Evolutionary conservation across 1,140 invertebrate genomes (phyloP).

Genomic region (Drosophila truncata): DNA sequence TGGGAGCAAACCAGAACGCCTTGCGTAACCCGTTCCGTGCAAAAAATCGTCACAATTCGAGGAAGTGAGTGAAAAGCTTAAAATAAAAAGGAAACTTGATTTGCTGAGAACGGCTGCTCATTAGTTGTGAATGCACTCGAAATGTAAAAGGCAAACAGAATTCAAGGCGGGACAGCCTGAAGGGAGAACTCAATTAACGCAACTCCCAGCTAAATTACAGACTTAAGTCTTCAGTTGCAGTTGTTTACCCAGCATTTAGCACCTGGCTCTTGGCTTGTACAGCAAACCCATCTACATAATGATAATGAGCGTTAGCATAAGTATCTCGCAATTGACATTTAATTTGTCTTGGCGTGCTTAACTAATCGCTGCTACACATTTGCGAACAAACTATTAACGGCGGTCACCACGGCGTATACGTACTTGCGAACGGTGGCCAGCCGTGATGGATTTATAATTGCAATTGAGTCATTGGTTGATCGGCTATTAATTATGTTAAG

Average conservation of each 20-base stretch:
- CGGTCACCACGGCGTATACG: constrained; percentile 37
- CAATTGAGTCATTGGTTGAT: constrained; percentile 50
- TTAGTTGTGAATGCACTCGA: constrained; percentile 45
- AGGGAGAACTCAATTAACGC: constrained; percentile 45
- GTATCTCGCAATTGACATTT: constrained; percentile 63
- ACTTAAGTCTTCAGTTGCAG: constrained; percentile 13
- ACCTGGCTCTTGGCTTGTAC: constrained; percentile 31
- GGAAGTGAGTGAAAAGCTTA: constrained; percentile 39
- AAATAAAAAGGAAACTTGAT: constrained; percentile 56
- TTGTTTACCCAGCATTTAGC: constrained; percentile 25
- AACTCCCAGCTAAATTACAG: constrained; percentile 23
- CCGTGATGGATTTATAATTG: constrained; percentile 73
- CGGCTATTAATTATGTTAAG: constrained; percentile 68
- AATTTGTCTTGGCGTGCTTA: constrained; percentile 67
- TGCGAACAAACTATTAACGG: constrained; percentile 14
- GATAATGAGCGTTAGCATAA: constrained; percentile 52
- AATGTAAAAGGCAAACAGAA: constrained; percentile 57
- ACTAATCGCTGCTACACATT: constrained; percentile 43
- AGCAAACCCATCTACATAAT: constrained; percentile 34
- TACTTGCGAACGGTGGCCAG: constrained; percentile 13
- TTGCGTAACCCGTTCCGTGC: constrained; percentile 19
- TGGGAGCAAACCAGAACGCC: constrained; percentile 20
- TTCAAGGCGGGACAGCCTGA: constrained; percentile 63
- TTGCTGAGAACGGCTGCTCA: constrained; percentile 18
- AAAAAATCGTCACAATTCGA: constrained; percentile 18